Conservation (phyloP, 2,888 invertebrate species). For the Microctonus aethiopoides region DNA sequence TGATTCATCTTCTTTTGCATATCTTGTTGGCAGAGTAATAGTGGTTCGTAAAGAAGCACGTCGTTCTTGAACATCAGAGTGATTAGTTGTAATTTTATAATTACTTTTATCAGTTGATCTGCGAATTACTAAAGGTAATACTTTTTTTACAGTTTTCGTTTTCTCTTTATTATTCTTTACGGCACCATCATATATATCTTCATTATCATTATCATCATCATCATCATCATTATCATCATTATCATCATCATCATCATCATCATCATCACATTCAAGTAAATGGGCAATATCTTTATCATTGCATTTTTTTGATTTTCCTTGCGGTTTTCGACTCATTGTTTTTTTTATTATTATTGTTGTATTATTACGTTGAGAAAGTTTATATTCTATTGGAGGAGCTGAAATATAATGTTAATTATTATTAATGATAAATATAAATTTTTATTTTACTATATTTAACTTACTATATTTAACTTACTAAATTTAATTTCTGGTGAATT, state of each 20-base stretch:
- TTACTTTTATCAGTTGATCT: slow-evolving; percentile 53
- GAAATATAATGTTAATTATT: slow-evolving; percentile 6
- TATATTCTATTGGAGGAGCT: slow-evolving; percentile 42
- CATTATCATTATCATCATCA: background rate
- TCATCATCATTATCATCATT: slow-evolving; percentile 6
- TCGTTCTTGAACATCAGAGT: slow-evolving; percentile 21
- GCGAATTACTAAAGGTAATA: slow-evolving; percentile 46
- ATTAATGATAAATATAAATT: no score
- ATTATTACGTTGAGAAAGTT: slow-evolving; percentile 34
- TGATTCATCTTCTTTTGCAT: slow-evolving; percentile 5
- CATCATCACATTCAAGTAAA: slow-evolving; percentile 26
- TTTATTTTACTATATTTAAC: background rate
- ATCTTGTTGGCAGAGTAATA: slow-evolving; percentile 26
- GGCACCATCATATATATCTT: background rate
- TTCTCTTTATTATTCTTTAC: no score
- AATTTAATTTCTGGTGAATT: slow-evolving; percentile 40
- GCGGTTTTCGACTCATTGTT: slow-evolving; percentile 35
- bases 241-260: slow-evolving; percentile 24
- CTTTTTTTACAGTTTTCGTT: slow-evolving; percentile 25
- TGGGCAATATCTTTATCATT: slow-evolving; percentile 25
- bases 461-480: slow-evolving; percentile 38
- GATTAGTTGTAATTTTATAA: slow-evolving; percentile 48
- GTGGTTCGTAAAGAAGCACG: slow-evolving; percentile 31
- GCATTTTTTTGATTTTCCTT: slow-evolving; percentile 30
- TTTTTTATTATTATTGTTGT: slow-evolving; percentile 39